Evolutionary conservation across 2,888 invertebrate species (phyloP).

Genomic region (Aricia artaxerxes): DNA sequence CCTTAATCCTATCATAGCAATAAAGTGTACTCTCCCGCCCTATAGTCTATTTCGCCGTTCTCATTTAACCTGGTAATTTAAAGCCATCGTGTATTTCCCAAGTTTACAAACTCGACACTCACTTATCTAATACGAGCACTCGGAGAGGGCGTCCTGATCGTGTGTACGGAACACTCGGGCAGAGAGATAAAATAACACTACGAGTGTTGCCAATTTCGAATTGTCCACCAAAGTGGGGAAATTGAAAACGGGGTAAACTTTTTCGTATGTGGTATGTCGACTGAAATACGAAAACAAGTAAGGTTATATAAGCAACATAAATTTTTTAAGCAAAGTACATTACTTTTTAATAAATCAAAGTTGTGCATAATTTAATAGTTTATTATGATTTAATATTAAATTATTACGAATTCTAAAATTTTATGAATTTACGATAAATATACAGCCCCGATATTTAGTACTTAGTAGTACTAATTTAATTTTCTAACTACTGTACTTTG

Average conservation of each 20-base stretch:
- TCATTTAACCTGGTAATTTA: conserved; percentile 33
- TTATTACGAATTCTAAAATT: too few species aligned
- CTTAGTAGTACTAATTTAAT: too few species aligned
- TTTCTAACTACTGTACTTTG: too few species aligned
- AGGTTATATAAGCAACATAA: too few species aligned
- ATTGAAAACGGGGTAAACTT: background rate
- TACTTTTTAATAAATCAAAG: too few species aligned
- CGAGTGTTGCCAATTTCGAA: conserved; percentile 20
- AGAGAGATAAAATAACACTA: conserved; percentile 33
- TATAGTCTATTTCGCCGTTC: conserved; percentile 24
- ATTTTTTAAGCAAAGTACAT: too few species aligned
- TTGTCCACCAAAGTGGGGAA: conserved; percentile 4
- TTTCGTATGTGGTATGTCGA: too few species aligned
- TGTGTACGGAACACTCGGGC: conserved; percentile 38
- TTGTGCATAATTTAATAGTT: too few species aligned
- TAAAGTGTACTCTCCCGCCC: conserved; percentile 1
- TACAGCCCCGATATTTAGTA: too few species aligned
- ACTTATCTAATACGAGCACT: conserved; percentile 34
- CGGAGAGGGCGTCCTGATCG: conserved; percentile 34
- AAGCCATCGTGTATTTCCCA: conserved; percentile 34
- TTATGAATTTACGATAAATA: too few species aligned
- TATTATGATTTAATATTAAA: too few species aligned
- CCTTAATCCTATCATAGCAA: conserved; percentile 5
- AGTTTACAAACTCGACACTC: conserved; percentile 35
- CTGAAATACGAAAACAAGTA: too few species aligned